Conservation (phyloP, 2,888 invertebrate genomes). For the Bimastos eiseni region DNA sequence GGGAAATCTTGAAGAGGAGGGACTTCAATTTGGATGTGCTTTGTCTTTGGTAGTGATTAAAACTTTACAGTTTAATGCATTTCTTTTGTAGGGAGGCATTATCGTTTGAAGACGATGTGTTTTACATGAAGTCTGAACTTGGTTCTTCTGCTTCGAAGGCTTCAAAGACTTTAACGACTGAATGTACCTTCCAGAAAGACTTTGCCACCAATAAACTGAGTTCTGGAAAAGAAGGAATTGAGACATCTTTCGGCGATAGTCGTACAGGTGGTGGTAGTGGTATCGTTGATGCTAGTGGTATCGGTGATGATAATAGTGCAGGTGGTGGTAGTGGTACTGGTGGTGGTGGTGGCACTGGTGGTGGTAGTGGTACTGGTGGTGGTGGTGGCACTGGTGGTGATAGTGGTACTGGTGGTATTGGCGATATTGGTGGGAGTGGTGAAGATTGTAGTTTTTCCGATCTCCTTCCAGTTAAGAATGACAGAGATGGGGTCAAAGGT, state of each 20-base stretch:
- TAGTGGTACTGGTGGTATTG: background rate
- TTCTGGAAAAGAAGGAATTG: background rate
- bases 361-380: too few relatives aligned
- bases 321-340: background rate
- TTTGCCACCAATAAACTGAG: background rate
- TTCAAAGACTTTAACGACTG: background rate
- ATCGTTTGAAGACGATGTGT: constrained; percentile 17
- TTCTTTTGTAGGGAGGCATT: background rate
- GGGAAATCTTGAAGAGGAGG: too few relatives aligned
- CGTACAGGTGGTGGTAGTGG: background rate
- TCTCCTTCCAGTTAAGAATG: background rate
- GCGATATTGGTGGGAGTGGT: background rate
- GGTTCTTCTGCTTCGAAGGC: background rate
- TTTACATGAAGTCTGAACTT: background rate
- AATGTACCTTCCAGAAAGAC: background rate
- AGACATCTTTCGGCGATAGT: background rate
- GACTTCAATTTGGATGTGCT: too few relatives aligned
- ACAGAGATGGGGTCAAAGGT: background rate
- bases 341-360: background rate
- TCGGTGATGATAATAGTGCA: too few relatives aligned
- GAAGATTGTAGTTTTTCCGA: background rate
- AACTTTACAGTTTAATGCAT: background rate
- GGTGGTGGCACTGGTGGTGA: too few relatives aligned
- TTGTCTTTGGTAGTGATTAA: background rate
- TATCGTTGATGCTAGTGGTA: background rate